Conservation (phyloP, 2,888 invertebrate genomes). For the Eumerus sabulonum region DNA sequence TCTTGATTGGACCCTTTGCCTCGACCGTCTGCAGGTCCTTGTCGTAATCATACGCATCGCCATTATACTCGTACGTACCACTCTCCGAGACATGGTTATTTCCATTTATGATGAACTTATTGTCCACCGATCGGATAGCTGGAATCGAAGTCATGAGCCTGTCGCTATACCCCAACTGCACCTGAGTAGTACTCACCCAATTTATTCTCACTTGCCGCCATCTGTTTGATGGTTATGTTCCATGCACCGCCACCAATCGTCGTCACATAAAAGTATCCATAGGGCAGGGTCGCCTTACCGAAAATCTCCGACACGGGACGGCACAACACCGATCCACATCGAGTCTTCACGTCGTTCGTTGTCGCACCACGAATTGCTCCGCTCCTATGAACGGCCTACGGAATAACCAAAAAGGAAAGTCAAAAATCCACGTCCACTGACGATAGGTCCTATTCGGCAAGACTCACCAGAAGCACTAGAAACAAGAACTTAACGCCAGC, state of each 20-base stretch:
- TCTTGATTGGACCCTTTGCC: slow-evolving; percentile 73
- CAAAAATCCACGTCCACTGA: background rate
- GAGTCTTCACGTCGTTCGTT: slow-evolving; percentile 74
- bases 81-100: slow-evolving; percentile 87
- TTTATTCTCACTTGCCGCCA: slow-evolving; percentile 88
- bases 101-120: slow-evolving; percentile 90
- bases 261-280: slow-evolving; percentile 90
- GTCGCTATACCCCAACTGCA: background rate
- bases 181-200: slow-evolving; percentile 86
- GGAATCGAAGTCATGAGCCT: slow-evolving; percentile 53
- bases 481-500: slow-evolving; percentile 38
- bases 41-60: slow-evolving; percentile 88
- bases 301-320: slow-evolving; percentile 90
- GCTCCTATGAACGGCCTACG: slow-evolving; percentile 75
- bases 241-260: slow-evolving; percentile 92
- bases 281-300: slow-evolving; percentile 86
- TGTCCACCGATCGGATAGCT: slow-evolving; percentile 89
- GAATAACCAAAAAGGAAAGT: slow-evolving; percentile 6
- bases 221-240: slow-evolving; percentile 90
- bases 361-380: slow-evolving; percentile 75
- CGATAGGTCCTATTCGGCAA: background rate
- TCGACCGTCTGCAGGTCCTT: slow-evolving; percentile 79
- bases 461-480: slow-evolving; percentile 67
- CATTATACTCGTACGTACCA: slow-evolving; percentile 86
- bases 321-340: slow-evolving; percentile 81